Base-by-base conservation (phyloP, 2,113 vertebrate species). In the Lampris megalopsis region DNA sequence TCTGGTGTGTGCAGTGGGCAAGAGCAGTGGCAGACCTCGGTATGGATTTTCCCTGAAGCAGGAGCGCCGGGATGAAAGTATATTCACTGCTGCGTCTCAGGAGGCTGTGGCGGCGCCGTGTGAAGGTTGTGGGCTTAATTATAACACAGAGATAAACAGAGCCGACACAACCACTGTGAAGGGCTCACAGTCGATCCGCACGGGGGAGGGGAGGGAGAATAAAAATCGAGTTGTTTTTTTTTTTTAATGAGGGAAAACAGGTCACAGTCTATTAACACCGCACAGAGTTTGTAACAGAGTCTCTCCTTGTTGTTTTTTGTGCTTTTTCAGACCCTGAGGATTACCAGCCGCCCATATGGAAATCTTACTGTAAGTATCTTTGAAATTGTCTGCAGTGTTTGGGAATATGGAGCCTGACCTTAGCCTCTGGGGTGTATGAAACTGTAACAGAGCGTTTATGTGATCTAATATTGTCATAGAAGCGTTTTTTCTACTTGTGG, bases 341-440 rank as follows among this genome's bases (percentile, higher is more conserved):
- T 86, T 99, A 97, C 89, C 98, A 99, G 79, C 97, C 97, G 70
- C 97, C 98, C 54, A 97, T 99, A 96, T 99, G 98, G 98, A 99
- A 99, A 94, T 99, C 97, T 35, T 99, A 99, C 93, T 93, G 98
- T 99, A 88, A 99, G 98, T 99, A 79, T 76, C 62, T 36, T 11
- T 58, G 73, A 68, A 1, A 63, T 87, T 67, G 69, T 59, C 45
- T 64, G 41, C 65, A 9, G 48, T 58, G 38, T 71, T 81, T 36
- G 56, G 9, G 41, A 71, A 38, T 77, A 8, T 53, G 38, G 67
- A 78, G 59, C 79, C 68, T 50, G 48, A 64, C 24, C 45, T 77
- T 70, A 50, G 6, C 74, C 47, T 71, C 52, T 13, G 7, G 2
- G 58, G 3, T 56, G 6, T 38, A 6, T 75, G n/a, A 61, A 62